Percentiles rank a stretch among this genome's conserved stretches.
Evolutionary conservation across 2,797 vertebrate genomes (phyloP).

Genomic region (Alosa sapidissima): DNA sequence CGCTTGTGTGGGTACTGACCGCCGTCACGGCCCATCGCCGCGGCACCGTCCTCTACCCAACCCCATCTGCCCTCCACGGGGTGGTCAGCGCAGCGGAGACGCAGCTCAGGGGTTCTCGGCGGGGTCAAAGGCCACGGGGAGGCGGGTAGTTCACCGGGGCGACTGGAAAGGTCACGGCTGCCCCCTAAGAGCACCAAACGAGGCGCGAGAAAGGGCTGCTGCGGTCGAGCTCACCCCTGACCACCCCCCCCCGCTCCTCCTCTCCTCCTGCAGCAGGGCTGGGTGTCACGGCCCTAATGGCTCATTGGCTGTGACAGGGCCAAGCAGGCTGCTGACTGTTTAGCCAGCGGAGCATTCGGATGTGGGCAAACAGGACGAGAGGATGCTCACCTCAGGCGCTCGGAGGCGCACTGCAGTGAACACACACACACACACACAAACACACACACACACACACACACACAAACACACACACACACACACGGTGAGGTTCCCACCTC

Average conservation of each 20-base stretch:
- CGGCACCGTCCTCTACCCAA: constrained; percentile 37
- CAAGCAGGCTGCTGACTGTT: not conserved
- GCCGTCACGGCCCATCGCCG: not conserved
- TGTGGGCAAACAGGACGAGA: not conserved
- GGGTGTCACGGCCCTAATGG: not conserved
- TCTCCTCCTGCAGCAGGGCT: not conserved
- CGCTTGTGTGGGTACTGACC: constrained; percentile 36
- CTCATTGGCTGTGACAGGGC: not conserved
- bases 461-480: not conserved
- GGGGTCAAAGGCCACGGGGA: constrained; percentile 43
- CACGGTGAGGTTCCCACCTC: not conserved
- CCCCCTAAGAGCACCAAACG: not conserved
- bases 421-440: not conserved
- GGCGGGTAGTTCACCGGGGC: not conserved
- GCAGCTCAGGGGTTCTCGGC: not conserved
- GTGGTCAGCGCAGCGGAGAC: constrained; percentile 26
- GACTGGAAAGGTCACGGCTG: not conserved
- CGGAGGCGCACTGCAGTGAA: not conserved
- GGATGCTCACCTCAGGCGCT: not conserved
- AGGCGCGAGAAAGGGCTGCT: not conserved
- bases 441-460: not conserved
- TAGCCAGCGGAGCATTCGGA: not conserved
- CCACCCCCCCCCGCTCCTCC: not conserved
- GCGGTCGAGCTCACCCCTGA: not conserved
- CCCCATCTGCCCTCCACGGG: constrained; percentile 35